These are phyloP conservation scores for Bacillus rossius DNA, from an alignment of 1,140 invertebrate species.

Conservation along the genomic window DNA sequence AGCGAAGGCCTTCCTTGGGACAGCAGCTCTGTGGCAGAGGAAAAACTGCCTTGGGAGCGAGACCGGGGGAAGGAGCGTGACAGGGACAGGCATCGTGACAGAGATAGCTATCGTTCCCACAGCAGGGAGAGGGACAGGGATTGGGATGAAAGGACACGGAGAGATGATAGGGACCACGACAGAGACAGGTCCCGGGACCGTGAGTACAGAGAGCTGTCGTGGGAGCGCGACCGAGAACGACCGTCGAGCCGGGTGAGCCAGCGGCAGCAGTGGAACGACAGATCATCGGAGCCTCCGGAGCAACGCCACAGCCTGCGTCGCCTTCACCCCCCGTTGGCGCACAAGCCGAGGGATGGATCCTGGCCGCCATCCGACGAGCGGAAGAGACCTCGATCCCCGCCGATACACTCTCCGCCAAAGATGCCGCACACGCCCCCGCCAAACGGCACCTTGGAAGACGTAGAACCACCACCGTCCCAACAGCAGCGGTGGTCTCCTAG, in stretches of 20 bases:
- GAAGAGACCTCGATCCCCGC: constrained; percentile 17
- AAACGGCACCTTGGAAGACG: neutral
- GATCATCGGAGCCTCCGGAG: neutral
- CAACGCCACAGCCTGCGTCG: neutral
- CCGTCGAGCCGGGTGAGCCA: neutral
- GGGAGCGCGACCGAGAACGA: constrained; percentile 25
- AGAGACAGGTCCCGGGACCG: constrained; percentile 22
- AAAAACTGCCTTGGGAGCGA: constrained; percentile 25
- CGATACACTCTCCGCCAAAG: constrained; percentile 6
- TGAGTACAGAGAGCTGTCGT: constrained; percentile 19
- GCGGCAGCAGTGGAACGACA: neutral
- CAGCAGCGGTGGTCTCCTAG: neutral
- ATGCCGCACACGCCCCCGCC: constrained; percentile 21
- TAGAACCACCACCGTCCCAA: too few species aligned
- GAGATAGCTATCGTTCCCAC: constrained; percentile 31
- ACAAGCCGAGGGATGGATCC: too few species aligned
- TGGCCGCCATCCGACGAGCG: neutral
- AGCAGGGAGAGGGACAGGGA: constrained; percentile 39
- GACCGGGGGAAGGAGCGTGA: constrained; percentile 23
- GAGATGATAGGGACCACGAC: constrained; percentile 37
- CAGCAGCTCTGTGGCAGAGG: constrained; percentile 3
- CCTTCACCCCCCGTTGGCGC: too few species aligned
- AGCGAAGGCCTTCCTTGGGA: constrained; percentile 13
- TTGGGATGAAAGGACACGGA: constrained; percentile 39
- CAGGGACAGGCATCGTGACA: constrained; percentile 28